Percentiles rank a stretch among this genome's conserved stretches.
These are phyloP conservation scores for Proterorhinus semilunaris DNA, from an alignment of 2,113 vertebrate species.

Conservation along the genomic window DNA sequence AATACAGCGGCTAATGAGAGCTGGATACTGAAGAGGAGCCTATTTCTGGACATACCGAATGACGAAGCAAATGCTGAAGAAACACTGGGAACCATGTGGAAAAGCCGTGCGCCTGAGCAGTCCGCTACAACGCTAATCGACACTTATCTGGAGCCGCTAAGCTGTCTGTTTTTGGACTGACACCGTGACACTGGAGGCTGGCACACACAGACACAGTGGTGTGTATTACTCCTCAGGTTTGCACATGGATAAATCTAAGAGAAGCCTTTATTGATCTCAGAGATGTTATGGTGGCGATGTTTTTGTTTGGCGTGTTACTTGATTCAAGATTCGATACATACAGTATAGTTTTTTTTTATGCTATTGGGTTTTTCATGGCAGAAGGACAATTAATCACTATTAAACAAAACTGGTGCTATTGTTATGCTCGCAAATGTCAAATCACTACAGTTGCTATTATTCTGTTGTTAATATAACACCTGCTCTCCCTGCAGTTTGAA, in stretches of 20 bases:
- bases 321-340: too few species aligned
- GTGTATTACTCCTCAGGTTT: constrained; percentile 39
- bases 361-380: too few species aligned
- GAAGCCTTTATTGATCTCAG: too few species aligned
- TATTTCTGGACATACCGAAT: constrained; percentile 16
- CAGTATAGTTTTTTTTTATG: too few species aligned
- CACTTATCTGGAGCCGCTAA: constrained; percentile 49
- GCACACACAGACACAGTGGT: constrained; percentile 35
- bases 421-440: too few species aligned
- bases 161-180: constrained; percentile 38
- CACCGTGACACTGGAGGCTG: constrained; percentile 25
- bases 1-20: constrained; percentile 24
- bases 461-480: too few species aligned
- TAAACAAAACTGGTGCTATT: too few species aligned
- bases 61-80: constrained; percentile 27
- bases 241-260: neutral
- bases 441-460: too few species aligned
- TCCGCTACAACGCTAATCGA: constrained; percentile 42
- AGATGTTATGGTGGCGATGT: neutral
- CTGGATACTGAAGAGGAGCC: constrained; percentile 12
- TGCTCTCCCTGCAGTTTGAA: too few species aligned
- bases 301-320: constrained; percentile 9
- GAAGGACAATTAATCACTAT: too few species aligned
- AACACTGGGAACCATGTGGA: constrained; percentile 40
- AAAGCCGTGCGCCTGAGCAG: constrained; percentile 36